Conservation (phyloP, 37 sponge, comb jelly and placozoan genomes). For the Trichoplax adhaerens region DNA sequence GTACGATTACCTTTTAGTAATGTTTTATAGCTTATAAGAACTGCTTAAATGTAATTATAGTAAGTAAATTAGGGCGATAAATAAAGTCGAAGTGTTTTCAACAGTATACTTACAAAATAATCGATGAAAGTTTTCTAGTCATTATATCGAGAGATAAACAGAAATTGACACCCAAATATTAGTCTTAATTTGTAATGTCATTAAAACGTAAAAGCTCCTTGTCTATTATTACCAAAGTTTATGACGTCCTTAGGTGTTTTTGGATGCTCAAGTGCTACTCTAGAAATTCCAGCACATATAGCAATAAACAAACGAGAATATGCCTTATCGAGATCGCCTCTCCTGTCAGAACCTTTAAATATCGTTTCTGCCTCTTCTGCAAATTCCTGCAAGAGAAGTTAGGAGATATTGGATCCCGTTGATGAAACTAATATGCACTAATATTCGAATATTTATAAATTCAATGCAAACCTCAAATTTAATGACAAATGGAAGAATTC, state of each 20-base stretch:
- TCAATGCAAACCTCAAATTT: conserved; percentile 16
- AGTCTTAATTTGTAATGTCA: no score
- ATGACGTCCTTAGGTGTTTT: conserved; percentile 77
- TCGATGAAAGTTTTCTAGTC: conserved; percentile 68
- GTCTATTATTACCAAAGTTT: conserved; percentile 33
- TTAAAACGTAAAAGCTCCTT: no score
- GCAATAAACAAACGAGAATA: conserved; percentile 47
- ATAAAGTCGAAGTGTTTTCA: no score
- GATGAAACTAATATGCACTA: not conserved
- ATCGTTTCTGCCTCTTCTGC: conserved; percentile 46
- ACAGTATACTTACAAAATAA: conserved; percentile 19
- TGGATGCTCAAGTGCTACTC: conserved; percentile 43
- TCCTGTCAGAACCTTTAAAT: conserved; percentile 27
- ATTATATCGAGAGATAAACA: not conserved
- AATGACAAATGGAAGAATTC: conserved; percentile 48
- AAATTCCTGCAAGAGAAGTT: conserved; percentile 21
- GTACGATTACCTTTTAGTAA: no score
- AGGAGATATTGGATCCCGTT: not conserved
- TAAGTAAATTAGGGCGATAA: no score
- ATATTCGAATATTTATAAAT: not conserved
- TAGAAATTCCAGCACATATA: conserved; percentile 39
- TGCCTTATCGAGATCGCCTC: conserved; percentile 56
- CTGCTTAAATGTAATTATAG: no score
- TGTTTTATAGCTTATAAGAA: no score
- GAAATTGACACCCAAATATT: not conserved